Conservation (phyloP, 2,113 vertebrate genomes). For the Elephas maximus region DNA sequence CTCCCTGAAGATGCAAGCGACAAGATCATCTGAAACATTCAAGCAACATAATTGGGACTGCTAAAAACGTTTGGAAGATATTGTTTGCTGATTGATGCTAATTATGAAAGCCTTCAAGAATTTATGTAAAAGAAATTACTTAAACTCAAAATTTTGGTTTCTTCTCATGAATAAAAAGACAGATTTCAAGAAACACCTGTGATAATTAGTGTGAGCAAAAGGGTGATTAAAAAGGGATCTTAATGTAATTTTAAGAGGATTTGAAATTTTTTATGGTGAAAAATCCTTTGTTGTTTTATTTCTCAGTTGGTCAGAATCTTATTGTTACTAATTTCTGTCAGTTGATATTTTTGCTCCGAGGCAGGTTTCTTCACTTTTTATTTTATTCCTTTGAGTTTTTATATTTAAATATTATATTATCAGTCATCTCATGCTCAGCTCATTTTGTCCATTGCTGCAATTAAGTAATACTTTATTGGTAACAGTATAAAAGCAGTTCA, state of each 20-base stretch:
- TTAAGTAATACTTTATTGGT: conserved; percentile 22
- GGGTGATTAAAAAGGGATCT: conserved; percentile 5
- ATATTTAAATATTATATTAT: not conserved
- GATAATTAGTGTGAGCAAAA: conserved; percentile 35
- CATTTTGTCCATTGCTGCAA: conserved; percentile 8
- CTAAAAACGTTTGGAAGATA: conserved; percentile 13
- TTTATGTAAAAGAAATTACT: conserved; percentile 28
- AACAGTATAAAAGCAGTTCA: conserved; percentile 6
- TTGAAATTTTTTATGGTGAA: conserved; percentile 37
- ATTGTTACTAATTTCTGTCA: conserved; percentile 25
- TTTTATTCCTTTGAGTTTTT: conserved; percentile 24
- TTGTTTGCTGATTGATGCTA: conserved; percentile 22
- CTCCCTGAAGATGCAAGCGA: conserved; percentile 12
- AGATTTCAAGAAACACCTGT: conserved; percentile 48
- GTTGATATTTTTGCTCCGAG: conserved; percentile 38
- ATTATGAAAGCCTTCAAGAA: conserved; percentile 35
- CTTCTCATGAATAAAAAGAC: conserved; percentile 46
- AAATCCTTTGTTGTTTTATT: not conserved
- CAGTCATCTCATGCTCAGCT: not conserved
- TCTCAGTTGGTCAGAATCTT: conserved; percentile 56
- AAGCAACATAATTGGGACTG: not conserved
- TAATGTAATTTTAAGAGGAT: conserved; percentile 14
- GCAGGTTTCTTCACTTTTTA: not conserved
- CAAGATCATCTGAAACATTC: not conserved
- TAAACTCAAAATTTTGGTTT: conserved; percentile 52